Evolutionary conservation across 2,888 invertebrate genomes (phyloP).

Genomic region (Ephialtes manifestator): DNA sequence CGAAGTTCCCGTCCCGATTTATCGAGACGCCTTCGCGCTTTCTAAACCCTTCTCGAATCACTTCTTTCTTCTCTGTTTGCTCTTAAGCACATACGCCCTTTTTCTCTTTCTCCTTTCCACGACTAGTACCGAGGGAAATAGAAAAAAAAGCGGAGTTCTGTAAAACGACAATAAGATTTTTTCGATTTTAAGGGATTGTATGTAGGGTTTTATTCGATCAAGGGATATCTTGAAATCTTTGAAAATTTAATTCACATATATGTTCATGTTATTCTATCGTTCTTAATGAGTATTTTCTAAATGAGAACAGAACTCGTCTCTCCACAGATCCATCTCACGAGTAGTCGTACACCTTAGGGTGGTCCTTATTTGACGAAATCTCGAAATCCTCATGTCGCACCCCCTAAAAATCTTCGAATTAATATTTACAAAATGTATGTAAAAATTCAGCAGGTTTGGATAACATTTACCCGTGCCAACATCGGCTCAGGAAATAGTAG

Average conservation of each 20-base stretch:
- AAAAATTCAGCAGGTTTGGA: no score
- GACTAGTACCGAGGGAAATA: neutral
- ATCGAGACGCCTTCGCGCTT: conserved; percentile 61
- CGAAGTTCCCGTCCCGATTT: conserved; percentile 61
- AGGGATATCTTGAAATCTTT: neutral
- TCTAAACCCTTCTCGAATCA: conserved; percentile 50
- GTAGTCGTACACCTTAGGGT: no score
- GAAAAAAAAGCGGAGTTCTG: neutral
- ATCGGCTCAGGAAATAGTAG: no score
- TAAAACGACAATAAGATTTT: neutral
- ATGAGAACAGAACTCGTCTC: no score
- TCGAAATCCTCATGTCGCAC: no score
- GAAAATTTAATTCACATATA: neutral
- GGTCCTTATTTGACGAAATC: no score
- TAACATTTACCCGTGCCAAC: no score
- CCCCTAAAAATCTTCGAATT: no score
- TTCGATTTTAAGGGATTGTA: neutral
- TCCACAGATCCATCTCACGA: no score
- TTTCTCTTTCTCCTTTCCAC: neutral
- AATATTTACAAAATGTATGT: no score
- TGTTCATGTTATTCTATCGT: neutral
- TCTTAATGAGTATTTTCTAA: neutral
- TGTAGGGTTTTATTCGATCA: neutral
- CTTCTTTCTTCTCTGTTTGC: conserved; percentile 52
- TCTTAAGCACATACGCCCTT: conserved; percentile 13